These are phyloP conservation scores for Hedya salicella DNA, from an alignment of 2,888 invertebrate species.

Conservation along the genomic window DNA sequence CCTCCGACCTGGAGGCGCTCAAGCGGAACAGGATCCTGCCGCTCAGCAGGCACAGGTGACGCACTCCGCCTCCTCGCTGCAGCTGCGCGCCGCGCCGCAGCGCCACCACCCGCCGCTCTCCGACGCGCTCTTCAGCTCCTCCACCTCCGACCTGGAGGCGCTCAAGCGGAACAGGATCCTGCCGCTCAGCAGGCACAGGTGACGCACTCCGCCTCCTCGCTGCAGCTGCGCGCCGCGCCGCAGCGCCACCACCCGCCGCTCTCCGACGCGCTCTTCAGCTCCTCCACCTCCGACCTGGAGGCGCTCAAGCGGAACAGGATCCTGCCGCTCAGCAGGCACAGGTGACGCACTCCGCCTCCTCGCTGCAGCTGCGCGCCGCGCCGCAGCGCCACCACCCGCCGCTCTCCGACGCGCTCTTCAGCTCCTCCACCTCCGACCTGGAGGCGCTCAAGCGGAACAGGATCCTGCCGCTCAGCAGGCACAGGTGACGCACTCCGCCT, in stretches of 20 bases:
- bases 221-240: no score
- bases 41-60: constrained; percentile 6
- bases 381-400: constrained; percentile 15
- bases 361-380: not conserved
- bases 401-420: constrained; percentile 55
- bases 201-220: no score
- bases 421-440: constrained; percentile 71
- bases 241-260: no score
- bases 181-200: not conserved
- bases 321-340: constrained; percentile 19
- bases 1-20: no score
- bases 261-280: no score
- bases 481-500: not conserved
- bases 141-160: no score
- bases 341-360: not conserved
- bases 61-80: no score
- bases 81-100: no score
- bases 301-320: not conserved
- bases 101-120: not conserved
- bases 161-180: not conserved
- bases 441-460: no score
- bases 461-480: not conserved
- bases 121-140: no score
- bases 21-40: not conserved
- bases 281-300: not conserved